phyloP scores from a whole-genome alignment of 2,888 invertebrate species.

The Drosophila limbata region DNA sequence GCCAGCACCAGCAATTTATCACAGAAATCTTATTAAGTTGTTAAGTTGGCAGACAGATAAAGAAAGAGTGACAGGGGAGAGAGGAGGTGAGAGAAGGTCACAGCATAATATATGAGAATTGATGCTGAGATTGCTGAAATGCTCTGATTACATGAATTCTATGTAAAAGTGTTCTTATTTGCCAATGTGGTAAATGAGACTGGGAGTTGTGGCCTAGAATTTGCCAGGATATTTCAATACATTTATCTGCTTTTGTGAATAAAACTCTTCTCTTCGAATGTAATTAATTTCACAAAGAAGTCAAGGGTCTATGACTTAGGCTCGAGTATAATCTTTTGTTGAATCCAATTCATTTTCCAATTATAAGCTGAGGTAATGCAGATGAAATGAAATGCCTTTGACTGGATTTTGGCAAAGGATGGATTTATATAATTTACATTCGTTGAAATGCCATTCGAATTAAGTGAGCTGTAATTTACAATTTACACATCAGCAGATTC shows the following conservation, averaged over 20 bases:
- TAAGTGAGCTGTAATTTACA: conserved; percentile 31
- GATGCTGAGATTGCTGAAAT: conserved; percentile 38
- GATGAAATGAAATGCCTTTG: not conserved
- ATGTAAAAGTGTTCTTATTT: conserved; percentile 2
- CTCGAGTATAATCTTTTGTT: not conserved
- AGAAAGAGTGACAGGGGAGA: conserved; percentile 2
- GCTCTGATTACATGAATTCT: conserved; percentile 9
- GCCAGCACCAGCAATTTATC: conserved; percentile 58
- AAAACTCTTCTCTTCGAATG: conserved; percentile 16
- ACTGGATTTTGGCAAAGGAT: not conserved
- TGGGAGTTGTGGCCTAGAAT: conserved; percentile 18
- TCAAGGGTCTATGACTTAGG: not conserved
- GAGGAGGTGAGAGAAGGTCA: not conserved
- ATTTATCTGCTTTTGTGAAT: conserved; percentile 20
- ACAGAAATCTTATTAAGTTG: conserved; percentile 51
- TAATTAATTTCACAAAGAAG: conserved; percentile 29
- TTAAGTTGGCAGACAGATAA: conserved; percentile 34
- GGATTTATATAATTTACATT: conserved; percentile 25
- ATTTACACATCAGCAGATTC: conserved; percentile 44
- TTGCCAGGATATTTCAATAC: conserved; percentile 12
- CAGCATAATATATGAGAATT: conserved; percentile 43
- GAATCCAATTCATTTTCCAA: not conserved
- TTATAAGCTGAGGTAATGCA: not conserved
- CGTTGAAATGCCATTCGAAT: conserved; percentile 17
- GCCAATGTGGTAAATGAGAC: conserved; percentile 23